These are phyloP conservation scores for Periophthalmus magnuspinnatus DNA, from an alignment of 2,797 vertebrate genomes.

Conservation along the genomic window DNA sequence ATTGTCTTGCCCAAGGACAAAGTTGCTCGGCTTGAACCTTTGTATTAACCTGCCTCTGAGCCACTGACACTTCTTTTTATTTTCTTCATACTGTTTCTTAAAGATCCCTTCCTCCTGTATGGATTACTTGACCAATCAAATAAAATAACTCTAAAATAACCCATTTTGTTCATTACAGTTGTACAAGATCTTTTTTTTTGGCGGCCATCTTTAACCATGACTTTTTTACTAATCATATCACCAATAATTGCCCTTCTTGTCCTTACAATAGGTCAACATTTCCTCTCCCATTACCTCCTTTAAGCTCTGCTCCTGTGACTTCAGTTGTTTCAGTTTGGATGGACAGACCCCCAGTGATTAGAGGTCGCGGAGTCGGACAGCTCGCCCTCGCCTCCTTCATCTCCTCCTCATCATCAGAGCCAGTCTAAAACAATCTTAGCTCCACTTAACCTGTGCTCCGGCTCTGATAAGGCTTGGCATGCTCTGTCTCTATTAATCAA, in stretches of 20 bases:
- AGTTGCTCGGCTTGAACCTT: not conserved
- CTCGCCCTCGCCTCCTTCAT: conserved; percentile 77
- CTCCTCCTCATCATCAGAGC: conserved; percentile 79
- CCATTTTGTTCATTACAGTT: no score
- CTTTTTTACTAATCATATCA: not conserved
- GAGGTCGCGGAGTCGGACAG: conserved; percentile 69
- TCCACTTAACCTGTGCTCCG: conserved; percentile 81
- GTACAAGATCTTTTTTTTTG: no score
- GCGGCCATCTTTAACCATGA: not conserved
- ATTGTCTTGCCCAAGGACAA: not conserved
- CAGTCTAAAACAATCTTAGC: conserved; percentile 83
- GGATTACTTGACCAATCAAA: no score
- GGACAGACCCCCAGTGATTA: conserved; percentile 74
- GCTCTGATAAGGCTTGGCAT: conserved; percentile 79
- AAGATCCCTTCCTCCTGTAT: no score
- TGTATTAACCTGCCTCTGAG: not conserved
- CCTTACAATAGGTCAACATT: conserved; percentile 4
- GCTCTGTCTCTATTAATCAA: conserved; percentile 86
- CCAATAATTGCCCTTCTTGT: not conserved
- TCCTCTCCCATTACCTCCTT: conserved; percentile 21
- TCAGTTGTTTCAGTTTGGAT: conserved; percentile 76
- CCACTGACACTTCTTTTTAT: not conserved
- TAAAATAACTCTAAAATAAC: no score
- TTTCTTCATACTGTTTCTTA: not conserved
- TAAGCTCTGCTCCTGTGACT: conserved; percentile 67